Conservation (phyloP, 2,797 vertebrate genomes). For the Xyrichtys novacula region DNA sequence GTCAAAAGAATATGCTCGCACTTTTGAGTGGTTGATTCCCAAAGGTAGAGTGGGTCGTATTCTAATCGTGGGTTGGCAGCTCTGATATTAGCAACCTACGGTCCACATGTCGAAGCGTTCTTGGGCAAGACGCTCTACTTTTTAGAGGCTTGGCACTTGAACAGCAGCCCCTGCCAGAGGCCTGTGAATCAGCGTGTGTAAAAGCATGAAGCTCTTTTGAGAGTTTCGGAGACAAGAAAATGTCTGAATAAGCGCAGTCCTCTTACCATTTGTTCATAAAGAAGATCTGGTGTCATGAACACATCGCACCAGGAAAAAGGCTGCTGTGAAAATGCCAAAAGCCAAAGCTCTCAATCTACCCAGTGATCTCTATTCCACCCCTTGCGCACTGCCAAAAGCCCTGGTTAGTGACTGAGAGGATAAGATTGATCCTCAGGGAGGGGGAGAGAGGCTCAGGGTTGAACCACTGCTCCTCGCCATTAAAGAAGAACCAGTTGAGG, state of each 20-base stretch:
- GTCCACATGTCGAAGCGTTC: neutral
- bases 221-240: neutral
- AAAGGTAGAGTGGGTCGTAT: neutral
- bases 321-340: slow-evolving; percentile 30
- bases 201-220: neutral
- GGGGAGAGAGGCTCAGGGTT: slow-evolving; percentile 16
- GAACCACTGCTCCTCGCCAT: slow-evolving; percentile 28
- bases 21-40: neutral
- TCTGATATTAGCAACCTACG: neutral
- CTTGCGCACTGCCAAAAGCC: slow-evolving; percentile 20
- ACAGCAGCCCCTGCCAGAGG: neutral
- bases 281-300: slow-evolving; percentile 17
- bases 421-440: slow-evolving; percentile 44
- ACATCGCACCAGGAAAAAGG: slow-evolving; percentile 24
- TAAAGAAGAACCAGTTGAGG: slow-evolving; percentile 22
- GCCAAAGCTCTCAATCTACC: slow-evolving; percentile 34
- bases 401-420: slow-evolving; percentile 38
- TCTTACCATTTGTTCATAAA: neutral
- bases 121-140: neutral
- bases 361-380: slow-evolving; percentile 45
- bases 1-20: neutral
- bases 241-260: neutral
- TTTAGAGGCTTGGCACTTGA: neutral
- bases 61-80: neutral
- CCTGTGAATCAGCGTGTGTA: neutral